phyloP scores from a whole-genome alignment of 2,113 vertebrate species.

The Cyprinus carpio region DNA sequence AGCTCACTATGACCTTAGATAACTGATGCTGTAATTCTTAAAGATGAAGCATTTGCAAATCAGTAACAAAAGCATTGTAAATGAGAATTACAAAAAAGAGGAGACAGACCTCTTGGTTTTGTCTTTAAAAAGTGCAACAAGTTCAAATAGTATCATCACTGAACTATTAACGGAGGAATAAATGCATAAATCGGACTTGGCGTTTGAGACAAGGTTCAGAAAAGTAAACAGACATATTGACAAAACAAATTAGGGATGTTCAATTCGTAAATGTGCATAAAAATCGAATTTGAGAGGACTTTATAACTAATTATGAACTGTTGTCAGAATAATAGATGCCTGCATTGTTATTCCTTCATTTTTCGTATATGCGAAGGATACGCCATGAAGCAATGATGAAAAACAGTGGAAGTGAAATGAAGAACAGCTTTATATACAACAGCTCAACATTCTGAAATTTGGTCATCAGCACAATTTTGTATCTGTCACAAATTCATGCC shows the following conservation, averaged over 20 bases:
- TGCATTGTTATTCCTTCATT: slow-evolving; percentile 29
- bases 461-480: slow-evolving; percentile 49
- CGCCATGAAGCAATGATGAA: slow-evolving; percentile 19
- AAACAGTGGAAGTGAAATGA: slow-evolving; percentile 27
- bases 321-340: slow-evolving; percentile 17
- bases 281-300: slow-evolving; percentile 37
- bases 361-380: slow-evolving; percentile 27
- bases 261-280: background rate
- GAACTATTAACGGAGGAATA: slow-evolving; percentile 30
- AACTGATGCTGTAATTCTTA: slow-evolving; percentile 26
- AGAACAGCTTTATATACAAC: slow-evolving; percentile 35
- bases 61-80: slow-evolving; percentile 41
- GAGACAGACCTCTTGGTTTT: slow-evolving; percentile 53
- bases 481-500: slow-evolving; percentile 44
- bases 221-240: slow-evolving; percentile 21
- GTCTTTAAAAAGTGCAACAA: slow-evolving; percentile 67
- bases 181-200: slow-evolving; percentile 33
- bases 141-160: slow-evolving; percentile 62
- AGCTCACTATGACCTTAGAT: slow-evolving; percentile 18
- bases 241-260: slow-evolving; percentile 21
- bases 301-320: slow-evolving; percentile 32
- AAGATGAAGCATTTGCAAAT: slow-evolving; percentile 32
- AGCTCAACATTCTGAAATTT: slow-evolving; percentile 49
- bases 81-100: slow-evolving; percentile 58
- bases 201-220: slow-evolving; percentile 10